These are phyloP conservation scores for Folsomia candida DNA, from an alignment of 2,888 invertebrate genomes.

Conservation along the genomic window DNA sequence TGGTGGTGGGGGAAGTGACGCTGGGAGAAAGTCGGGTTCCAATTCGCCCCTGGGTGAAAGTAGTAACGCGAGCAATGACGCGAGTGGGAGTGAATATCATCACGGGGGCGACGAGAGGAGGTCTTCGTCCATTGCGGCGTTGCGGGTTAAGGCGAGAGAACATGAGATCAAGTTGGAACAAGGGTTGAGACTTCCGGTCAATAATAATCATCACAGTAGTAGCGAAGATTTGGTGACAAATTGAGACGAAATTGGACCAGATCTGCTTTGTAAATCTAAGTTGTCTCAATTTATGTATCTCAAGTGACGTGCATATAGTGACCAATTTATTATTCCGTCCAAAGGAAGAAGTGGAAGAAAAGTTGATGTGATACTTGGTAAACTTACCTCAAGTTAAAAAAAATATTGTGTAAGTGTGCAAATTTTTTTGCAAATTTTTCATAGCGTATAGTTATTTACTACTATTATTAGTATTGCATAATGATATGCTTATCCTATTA, in stretches of 20 bases:
- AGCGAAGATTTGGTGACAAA: constrained; percentile 6
- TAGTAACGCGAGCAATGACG: constrained; percentile 31
- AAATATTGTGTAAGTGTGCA: no score
- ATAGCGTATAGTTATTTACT: no score
- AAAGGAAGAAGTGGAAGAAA: no score
- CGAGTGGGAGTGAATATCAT: constrained; percentile 29
- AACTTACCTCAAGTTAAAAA: no score
- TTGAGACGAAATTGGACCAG: background rate
- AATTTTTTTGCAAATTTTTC: no score
- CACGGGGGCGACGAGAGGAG: constrained; percentile 73
- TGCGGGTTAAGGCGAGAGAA: constrained; percentile 83
- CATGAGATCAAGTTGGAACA: constrained; percentile 83
- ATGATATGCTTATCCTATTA: no score
- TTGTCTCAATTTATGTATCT: no score
- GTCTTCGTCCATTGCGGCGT: constrained; percentile 81
- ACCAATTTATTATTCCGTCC: no score
- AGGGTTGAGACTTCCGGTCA: constrained; percentile 62
- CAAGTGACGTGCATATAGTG: no score
- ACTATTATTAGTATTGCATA: no score
- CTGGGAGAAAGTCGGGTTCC: constrained; percentile 23
- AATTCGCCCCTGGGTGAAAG: constrained; percentile 20
- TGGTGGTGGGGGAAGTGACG: constrained; percentile 25
- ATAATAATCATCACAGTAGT: constrained; percentile 18
- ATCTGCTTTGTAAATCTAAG: background rate
- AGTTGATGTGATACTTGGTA: no score